phyloP scores from a whole-genome alignment of 92 coral and sea anemone species.

The Paramuricea clavata region DNA sequence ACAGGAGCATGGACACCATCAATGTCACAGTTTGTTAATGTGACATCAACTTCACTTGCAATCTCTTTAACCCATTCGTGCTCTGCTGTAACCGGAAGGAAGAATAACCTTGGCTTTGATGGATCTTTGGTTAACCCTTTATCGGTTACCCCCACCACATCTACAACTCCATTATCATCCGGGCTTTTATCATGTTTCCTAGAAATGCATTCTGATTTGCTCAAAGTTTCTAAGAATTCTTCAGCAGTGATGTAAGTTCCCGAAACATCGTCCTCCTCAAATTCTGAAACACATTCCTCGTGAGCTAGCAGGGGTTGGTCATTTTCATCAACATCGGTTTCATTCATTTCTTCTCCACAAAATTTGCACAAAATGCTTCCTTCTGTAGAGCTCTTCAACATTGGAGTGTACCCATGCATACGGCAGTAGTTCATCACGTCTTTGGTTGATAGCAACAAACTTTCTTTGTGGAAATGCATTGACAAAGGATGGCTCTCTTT shows the following conservation, averaged over 20 bases:
- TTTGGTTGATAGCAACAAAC: conserved; percentile 74
- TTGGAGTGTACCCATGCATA: conserved; percentile 84
- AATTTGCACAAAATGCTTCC: conserved; percentile 67
- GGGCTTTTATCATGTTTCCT: conserved; percentile 23
- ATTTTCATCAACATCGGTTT: conserved; percentile 12
- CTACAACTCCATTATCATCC: conserved; percentile 70
- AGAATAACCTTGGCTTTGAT: conserved; percentile 42
- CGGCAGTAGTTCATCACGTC: conserved; percentile 90
- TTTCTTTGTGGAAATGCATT: too few species aligned
- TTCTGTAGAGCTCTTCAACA: background rate
- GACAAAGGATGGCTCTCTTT: background rate
- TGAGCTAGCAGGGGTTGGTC: conserved; percentile 7
- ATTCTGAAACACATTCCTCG: conserved; percentile 33
- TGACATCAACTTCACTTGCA: conserved; percentile 80
- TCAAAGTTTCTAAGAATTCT: conserved; percentile 59
- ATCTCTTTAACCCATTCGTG: conserved; percentile 85
- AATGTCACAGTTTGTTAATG: conserved; percentile 59
- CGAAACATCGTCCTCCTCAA: conserved; percentile 28
- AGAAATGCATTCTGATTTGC: conserved; percentile 41
- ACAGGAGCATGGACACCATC: conserved; percentile 79
- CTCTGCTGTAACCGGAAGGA: conserved; percentile 70
- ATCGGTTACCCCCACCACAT: conserved; percentile 67
- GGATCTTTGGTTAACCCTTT: conserved; percentile 1
- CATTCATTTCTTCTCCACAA: conserved; percentile 73
- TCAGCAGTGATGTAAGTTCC: conserved; percentile 62